phyloP scores from a whole-genome alignment of 2,888 invertebrate genomes.

The Drosophila phalerata region DNA sequence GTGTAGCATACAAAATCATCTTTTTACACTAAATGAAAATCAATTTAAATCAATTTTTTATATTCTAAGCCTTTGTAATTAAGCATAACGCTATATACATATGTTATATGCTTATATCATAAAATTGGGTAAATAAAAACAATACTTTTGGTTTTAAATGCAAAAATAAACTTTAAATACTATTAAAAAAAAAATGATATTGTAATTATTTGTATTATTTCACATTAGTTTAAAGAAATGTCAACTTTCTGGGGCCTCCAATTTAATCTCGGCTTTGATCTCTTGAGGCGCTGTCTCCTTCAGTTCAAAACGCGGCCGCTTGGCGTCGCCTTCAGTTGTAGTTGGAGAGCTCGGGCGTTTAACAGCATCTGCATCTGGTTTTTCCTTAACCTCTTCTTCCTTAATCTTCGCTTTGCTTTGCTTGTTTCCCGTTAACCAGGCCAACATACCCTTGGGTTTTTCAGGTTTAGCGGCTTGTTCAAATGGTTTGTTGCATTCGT shows the following conservation, averaged over 20 bases:
- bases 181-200: constrained; percentile 12
- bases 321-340: constrained; percentile 36
- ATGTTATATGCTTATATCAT: constrained; percentile 41
- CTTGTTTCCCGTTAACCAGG: constrained; percentile 78
- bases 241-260: constrained; percentile 14
- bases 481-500: constrained; percentile 87
- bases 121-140: constrained; percentile 56
- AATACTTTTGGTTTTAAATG: constrained; percentile 68
- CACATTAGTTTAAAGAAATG: background rate
- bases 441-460: constrained; percentile 74
- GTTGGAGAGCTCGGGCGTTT: constrained; percentile 45
- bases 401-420: constrained; percentile 28
- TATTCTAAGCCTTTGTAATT: constrained; percentile 67
- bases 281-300: constrained; percentile 9
- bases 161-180: constrained; percentile 69
- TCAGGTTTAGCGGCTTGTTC: constrained; percentile 60
- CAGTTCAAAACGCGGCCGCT: constrained; percentile 54
- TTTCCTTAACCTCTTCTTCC: background rate
- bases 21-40: constrained; percentile 47
- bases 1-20: constrained; percentile 29
- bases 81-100: constrained; percentile 48
- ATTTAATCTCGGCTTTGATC: constrained; percentile 25
- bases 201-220: background rate
- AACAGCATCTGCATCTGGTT: background rate
- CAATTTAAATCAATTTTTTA: constrained; percentile 64